Conservation (phyloP, 2,888 invertebrate species). For the Caenorhabditis sp. region DNA sequence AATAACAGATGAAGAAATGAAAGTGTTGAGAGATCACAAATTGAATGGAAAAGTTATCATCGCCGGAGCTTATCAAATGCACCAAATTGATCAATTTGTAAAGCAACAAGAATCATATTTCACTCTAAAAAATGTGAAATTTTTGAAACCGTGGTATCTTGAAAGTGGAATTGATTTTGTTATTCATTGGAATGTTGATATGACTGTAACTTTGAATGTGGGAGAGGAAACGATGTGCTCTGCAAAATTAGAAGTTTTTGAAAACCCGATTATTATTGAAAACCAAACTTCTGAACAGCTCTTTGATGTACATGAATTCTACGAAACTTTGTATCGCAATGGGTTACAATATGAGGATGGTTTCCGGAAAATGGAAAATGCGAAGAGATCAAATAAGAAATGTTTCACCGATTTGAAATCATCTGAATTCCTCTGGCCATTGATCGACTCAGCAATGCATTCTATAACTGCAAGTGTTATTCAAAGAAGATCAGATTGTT, state of each 20-base stretch:
- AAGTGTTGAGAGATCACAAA: constrained; percentile 42
- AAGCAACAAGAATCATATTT: constrained; percentile 9
- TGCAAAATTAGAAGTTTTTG: constrained; percentile 10
- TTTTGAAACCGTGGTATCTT: constrained; percentile 36
- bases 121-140: constrained; percentile 30
- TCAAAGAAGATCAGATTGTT: constrained; percentile 25
- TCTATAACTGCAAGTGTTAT: constrained; percentile 37
- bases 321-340: constrained; percentile 39
- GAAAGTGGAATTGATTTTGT: constrained; percentile 21
- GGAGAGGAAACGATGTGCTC: constrained; percentile 11
- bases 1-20: constrained; percentile 24
- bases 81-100: constrained; percentile 32
- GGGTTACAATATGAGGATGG: constrained; percentile 50
- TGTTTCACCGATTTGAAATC: constrained; percentile 28
- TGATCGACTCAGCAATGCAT: constrained; percentile 50
- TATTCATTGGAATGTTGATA: constrained; percentile 29
- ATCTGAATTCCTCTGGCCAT: constrained; percentile 35
- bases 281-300: constrained; percentile 8
- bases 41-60: constrained; percentile 44
- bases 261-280: not conserved
- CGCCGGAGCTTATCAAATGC: constrained; percentile 55
- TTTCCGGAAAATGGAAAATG: constrained; percentile 33
- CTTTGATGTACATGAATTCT: constrained; percentile 43
- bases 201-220: constrained; percentile 25
- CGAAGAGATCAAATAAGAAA: constrained; percentile 21